Evolutionary conservation across 2,797 vertebrate genomes (phyloP), one percentile per base, ranked within the genome.

Genomic region (Sebastes variabilis): DNA sequence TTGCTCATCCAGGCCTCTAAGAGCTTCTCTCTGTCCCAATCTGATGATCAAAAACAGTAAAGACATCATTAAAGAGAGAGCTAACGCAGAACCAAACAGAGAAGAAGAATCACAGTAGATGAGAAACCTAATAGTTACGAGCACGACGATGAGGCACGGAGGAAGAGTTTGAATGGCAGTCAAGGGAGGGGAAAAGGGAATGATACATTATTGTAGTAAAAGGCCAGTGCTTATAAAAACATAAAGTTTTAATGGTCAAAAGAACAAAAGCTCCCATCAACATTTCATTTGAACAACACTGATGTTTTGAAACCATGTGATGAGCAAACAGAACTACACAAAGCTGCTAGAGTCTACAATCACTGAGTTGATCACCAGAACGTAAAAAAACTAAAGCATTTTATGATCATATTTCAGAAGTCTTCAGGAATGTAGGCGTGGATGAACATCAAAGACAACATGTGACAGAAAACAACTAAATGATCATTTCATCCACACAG

Each of bases 1-100:
- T 98, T 97, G 74, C 94, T 96, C 99, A 99, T 99, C 99, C 99
- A 99, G 25, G 97, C 99, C 93, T 99, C 98, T 65, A 99, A 95
- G 79, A 99, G 95, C 92, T 99, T 99, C 94, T 99, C 99, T 86
- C 97, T 96, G 95, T 99, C 99, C 99, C 99, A 99, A 87, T 99
- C 99, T 99, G 87, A 84, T 8, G 64, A 34, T 34, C 8, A 61
- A 87, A 74, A 81, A 77, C 42, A 18, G 13, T 8, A 24, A 66
- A 72, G 8, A 55, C 16, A 73, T 16, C 36, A 46, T n/a, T 60
- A 68, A 18, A 72, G 8, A 75, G 11, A 64, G 32, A 42, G 32
- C 13, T 30, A 30, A 27, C 4, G 58, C 25, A 65, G 14, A 30
- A 69, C 5, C 30, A 72, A 67, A 65, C 12, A 16, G 6, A 68